Evolutionary conservation across 2,797 vertebrate genomes (phyloP), one percentile per base, ranked within the genome.

Genomic region (Etheostoma nigrum): DNA sequence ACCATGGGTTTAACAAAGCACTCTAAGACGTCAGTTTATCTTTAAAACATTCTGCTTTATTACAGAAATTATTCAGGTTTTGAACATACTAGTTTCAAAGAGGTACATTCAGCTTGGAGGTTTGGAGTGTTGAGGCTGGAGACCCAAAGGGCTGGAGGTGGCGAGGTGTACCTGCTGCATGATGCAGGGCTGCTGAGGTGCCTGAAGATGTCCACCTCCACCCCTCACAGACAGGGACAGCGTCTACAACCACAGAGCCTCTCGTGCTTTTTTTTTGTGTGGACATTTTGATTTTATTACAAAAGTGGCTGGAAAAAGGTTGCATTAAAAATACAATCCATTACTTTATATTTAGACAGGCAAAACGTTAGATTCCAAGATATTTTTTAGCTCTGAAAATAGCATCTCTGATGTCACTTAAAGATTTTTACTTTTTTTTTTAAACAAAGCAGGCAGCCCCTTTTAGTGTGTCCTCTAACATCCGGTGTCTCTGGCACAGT

Each of bases 251-350:
- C 86, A 86, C 74, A 77, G 68, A 91, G 90, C 91, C 90, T 91
- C 88, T 81, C 65, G 48, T 81, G 70, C 76, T 79, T 81, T 70
- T 74, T 74, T 64, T 66, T 49, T 30, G 87, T 90, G 81, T 70
- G 7, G 48, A 79, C 54, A 53, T 92, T 93, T 91, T 69, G 0
- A 62, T 93, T 94, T 94, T 93, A 30, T 89, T 94, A 93, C 27
- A 95, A 95, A 94, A 93, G 86, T 93, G 88, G 88, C 89, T 93
- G 91, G 90, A 95, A 95, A 95, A 94, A 92, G 78, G 85, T 91
- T 93, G 92, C 93, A 92, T 92, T 95, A 95, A 95, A 96, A 95
- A 95, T 94, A 95, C 94, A 94, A 93, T 93, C 91, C 90, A 77
- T 86, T 92, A 49, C 82, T 85, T 85, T 81, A 86, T 83, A 89